Percentiles rank a stretch among this genome's conserved stretches.
These are phyloP conservation scores for Sorex fumeus DNA, from an alignment of 2,113 vertebrate genomes.

Conservation along the genomic window DNA sequence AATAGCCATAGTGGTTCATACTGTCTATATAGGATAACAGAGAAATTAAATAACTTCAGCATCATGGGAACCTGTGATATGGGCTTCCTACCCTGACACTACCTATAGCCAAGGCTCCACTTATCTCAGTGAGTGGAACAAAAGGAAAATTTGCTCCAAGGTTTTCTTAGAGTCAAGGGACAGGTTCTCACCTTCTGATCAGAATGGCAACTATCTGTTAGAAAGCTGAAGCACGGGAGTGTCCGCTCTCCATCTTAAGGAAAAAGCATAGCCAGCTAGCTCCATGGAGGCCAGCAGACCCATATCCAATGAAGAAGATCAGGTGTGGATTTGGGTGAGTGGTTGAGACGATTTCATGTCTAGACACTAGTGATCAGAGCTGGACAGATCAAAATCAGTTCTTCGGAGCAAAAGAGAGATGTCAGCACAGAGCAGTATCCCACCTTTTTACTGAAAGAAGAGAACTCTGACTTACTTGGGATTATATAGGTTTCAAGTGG, in stretches of 20 bases:
- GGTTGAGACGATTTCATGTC: not conserved
- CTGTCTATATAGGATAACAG: not conserved
- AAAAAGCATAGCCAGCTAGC: not conserved
- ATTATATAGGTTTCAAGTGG: not conserved
- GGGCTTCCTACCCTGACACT: not conserved
- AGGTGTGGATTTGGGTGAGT: not conserved
- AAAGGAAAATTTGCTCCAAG: not conserved
- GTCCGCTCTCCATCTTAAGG: not conserved
- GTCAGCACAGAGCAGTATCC: not conserved
- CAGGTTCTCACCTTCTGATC: not conserved
- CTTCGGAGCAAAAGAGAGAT: not conserved
- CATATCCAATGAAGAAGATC: not conserved
- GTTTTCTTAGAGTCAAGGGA: not conserved
- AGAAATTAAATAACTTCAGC: not conserved
- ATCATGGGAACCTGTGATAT: not conserved
- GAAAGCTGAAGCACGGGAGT: not conserved
- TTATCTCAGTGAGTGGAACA: not conserved
- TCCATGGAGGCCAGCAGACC: not conserved
- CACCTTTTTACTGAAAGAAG: not conserved
- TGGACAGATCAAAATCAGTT: not conserved
- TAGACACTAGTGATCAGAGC: not conserved
- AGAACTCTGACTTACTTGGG: not conserved
- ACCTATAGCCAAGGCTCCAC: not conserved
- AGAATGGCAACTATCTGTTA: not conserved
- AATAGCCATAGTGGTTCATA: not conserved